Conservation (phyloP, 2,113 vertebrate species). For the Nannospalax galili region DNA sequence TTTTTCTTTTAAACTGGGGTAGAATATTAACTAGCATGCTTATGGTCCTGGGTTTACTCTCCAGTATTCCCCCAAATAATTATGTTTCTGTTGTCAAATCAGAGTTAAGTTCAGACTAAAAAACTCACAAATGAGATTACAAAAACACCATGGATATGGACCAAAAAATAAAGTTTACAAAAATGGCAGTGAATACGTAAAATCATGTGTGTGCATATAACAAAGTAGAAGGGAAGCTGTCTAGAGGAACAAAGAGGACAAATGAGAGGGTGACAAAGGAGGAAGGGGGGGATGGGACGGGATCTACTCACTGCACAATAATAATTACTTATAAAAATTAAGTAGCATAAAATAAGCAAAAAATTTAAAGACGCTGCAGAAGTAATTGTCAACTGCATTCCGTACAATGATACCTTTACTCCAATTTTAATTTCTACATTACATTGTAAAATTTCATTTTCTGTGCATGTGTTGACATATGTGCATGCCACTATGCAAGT, state of each 20-base stretch:
- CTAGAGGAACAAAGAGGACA: not conserved
- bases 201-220: not conserved
- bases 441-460: not conserved
- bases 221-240: not conserved
- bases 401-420: not conserved
- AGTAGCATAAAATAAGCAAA: not conserved
- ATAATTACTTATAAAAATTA: not conserved
- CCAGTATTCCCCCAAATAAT: too few species aligned
- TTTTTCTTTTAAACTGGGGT: too few species aligned
- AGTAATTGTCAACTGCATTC: not conserved
- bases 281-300: too few species aligned
- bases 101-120: not conserved
- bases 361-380: not conserved
- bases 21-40: too few species aligned
- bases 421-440: not conserved
- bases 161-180: too few species aligned
- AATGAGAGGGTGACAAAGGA: not conserved
- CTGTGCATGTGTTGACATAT: not conserved
- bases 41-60: too few species aligned
- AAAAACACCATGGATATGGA: not conserved
- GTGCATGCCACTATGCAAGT: not conserved
- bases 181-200: not conserved
- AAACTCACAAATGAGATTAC: not conserved
- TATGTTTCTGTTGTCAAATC: not conserved
- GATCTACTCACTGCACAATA: not conserved